Evolutionary conservation across 2,797 vertebrate genomes (phyloP).

Genomic region (Takifugu rubripes): DNA sequence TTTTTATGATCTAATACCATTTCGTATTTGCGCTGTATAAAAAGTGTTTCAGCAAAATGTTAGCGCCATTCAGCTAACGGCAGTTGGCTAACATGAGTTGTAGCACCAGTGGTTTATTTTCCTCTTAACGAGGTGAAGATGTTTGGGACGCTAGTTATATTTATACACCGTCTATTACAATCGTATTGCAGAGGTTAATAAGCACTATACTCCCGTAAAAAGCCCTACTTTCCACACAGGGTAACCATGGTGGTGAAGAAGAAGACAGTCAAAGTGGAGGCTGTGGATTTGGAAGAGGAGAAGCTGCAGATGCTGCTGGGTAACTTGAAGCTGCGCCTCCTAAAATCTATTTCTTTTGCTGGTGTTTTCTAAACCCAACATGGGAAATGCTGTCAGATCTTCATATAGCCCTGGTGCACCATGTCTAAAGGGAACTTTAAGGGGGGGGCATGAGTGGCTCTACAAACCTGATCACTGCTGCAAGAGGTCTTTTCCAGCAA

Average conservation of each 20-base stretch:
- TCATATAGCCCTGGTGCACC: no score
- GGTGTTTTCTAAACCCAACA: not conserved
- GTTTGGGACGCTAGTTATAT: not conserved
- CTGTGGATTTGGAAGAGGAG: slow-evolving; percentile 74
- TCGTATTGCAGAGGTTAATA: no score
- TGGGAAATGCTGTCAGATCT: not conserved
- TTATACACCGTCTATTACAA: no score
- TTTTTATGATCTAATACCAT: not conserved
- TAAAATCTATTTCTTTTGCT: not conserved
- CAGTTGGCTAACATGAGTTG: slow-evolving; percentile 16
- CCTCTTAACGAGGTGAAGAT: not conserved
- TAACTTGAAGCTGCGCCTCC: slow-evolving; percentile 40
- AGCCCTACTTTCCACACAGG: slow-evolving; percentile 2
- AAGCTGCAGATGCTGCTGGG: slow-evolving; percentile 79
- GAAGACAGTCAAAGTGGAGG: slow-evolving; percentile 82
- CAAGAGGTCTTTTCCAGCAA: no score
- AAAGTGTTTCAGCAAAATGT: not conserved
- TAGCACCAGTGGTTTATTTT: not conserved
- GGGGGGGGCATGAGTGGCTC: no score
- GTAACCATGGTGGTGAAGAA: slow-evolving; percentile 89
- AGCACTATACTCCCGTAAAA: not conserved
- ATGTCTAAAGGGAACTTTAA: no score
- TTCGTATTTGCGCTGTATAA: not conserved
- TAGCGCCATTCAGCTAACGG: slow-evolving; percentile 5
- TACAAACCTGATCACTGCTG: no score